These are phyloP conservation scores for Linnaemya tessellans DNA, from an alignment of 2,888 invertebrate species.

Conservation along the genomic window DNA sequence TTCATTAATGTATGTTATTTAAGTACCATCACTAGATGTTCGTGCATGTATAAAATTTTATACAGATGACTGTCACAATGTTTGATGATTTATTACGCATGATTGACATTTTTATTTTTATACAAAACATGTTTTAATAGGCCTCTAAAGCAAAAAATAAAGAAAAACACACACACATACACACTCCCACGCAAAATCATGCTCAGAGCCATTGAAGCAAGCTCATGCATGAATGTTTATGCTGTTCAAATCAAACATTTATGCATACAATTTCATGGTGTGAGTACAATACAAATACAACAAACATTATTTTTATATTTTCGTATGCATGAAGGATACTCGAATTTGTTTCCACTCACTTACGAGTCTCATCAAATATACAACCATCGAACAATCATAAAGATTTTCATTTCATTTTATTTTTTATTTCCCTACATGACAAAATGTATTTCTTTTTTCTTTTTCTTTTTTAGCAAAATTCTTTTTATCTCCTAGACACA, in stretches of 20 bases:
- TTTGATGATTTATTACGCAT: constrained; percentile 80
- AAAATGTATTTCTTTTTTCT: constrained; percentile 1
- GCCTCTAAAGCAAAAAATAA: constrained; percentile 23
- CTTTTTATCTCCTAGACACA: background rate
- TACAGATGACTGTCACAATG: constrained; percentile 61
- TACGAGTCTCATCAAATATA: constrained; percentile 19
- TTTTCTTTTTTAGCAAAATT: background rate
- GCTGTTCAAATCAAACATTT: constrained; percentile 30
- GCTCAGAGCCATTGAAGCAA: background rate
- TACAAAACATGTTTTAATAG: constrained; percentile 69
- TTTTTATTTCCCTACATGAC: constrained; percentile 1
- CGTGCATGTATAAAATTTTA: constrained; percentile 19
- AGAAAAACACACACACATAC: background rate
- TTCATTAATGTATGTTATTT: background rate
- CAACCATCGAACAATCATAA: background rate
- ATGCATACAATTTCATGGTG: constrained; percentile 9
- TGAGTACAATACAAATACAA: constrained; percentile 24
- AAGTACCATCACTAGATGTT: background rate
- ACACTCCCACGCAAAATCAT: background rate
- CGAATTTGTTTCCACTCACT: constrained; percentile 27
- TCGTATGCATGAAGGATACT: constrained; percentile 46
- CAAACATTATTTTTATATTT: constrained; percentile 36
- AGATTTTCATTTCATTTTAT: constrained; percentile 3
- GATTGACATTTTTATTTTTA: constrained; percentile 79
- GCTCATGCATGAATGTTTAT: constrained; percentile 70